These are phyloP conservation scores for Limanda limanda DNA, from an alignment of 2,113 vertebrate genomes.

Conservation along the genomic window DNA sequence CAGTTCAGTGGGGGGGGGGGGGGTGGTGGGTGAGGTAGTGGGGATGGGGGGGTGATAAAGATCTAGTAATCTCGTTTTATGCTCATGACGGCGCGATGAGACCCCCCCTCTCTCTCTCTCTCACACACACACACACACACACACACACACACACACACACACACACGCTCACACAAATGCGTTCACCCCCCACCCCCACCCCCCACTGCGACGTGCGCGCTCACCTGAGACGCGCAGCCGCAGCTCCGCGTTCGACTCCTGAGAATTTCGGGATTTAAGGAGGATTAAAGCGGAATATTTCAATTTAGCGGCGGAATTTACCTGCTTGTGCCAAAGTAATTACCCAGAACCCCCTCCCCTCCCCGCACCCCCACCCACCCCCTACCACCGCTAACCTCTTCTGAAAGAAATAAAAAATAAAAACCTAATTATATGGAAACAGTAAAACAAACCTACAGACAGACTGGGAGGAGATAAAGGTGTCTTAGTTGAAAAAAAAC, in stretches of 20 bases:
- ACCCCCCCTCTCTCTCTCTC: slow-evolving; percentile 29
- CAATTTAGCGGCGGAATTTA: slow-evolving; percentile 69
- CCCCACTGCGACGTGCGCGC: slow-evolving; percentile 43
- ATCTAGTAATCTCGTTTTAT: slow-evolving; percentile 73
- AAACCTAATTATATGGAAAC: slow-evolving; percentile 65
- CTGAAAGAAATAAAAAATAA: slow-evolving; percentile 7
- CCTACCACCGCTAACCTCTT: not conserved
- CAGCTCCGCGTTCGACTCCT: slow-evolving; percentile 56
- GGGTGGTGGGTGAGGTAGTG: not conserved
- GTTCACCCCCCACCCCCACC: not conserved
- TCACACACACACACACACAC: slow-evolving; percentile 31
- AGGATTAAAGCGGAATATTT: slow-evolving; percentile 74
- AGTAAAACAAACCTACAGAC: slow-evolving; percentile 52
- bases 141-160: slow-evolving; percentile 44
- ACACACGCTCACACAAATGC: slow-evolving; percentile 16
- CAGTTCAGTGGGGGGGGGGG: not conserved
- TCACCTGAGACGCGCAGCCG: slow-evolving; percentile 74
- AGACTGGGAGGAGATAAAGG: slow-evolving; percentile 22
- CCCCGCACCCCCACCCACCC: not conserved
- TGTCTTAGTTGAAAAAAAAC: slow-evolving; percentile 49
- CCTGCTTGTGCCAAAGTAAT: slow-evolving; percentile 71
- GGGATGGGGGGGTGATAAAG: slow-evolving; percentile 51
- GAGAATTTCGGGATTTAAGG: slow-evolving; percentile 64
- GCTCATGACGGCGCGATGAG: slow-evolving; percentile 61
- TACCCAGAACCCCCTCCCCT: slow-evolving; percentile 33